Percentiles rank a stretch among this genome's conserved stretches.
phyloP scores from a whole-genome alignment of 2,797 vertebrate species.

The Serranus cabrilla region DNA sequence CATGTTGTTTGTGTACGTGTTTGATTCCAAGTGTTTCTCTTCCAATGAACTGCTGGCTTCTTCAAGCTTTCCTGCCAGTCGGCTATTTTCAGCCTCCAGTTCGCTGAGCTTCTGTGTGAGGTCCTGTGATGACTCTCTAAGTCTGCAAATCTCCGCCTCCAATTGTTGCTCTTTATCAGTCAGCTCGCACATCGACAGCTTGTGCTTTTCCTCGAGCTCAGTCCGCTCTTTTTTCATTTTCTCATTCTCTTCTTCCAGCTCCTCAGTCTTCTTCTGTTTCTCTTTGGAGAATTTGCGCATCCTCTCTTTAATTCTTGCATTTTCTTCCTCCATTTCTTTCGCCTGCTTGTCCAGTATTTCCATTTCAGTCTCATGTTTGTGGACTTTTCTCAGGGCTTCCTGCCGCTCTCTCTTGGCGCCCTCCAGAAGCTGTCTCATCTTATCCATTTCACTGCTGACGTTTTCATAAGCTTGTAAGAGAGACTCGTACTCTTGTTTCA shows the following conservation, averaged over 20 bases:
- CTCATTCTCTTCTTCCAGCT: conserved; percentile 83
- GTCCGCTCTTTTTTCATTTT: conserved; percentile 75
- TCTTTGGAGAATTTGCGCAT: conserved; percentile 80
- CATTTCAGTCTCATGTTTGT: conserved; percentile 80
- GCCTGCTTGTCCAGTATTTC: conserved; percentile 77
- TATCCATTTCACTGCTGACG: conserved; percentile 90
- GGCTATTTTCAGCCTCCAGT: conserved; percentile 81
- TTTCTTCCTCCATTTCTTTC: conserved; percentile 81
- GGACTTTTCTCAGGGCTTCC: conserved; percentile 83
- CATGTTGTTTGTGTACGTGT: conserved; percentile 78
- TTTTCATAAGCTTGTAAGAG: conserved; percentile 92
- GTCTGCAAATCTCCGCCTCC: conserved; percentile 76
- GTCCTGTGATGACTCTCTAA: conserved; percentile 80
- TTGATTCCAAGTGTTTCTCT: conserved; percentile 80
- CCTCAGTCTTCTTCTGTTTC: conserved; percentile 79
- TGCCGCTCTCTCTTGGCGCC: conserved; percentile 87
- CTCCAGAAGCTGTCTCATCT: conserved; percentile 91
- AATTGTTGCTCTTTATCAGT: conserved; percentile 78
- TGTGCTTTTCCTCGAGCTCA: conserved; percentile 71
- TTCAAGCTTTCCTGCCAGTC: conserved; percentile 76
- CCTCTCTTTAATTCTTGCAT: conserved; percentile 79
- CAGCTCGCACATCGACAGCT: conserved; percentile 61
- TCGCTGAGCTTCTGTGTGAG: conserved; percentile 76
- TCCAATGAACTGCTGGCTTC: conserved; percentile 77
- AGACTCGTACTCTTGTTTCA: conserved; percentile 92